Base-by-base conservation (phyloP, 2,888 invertebrate species). In the Melitaea athalia region DNA sequence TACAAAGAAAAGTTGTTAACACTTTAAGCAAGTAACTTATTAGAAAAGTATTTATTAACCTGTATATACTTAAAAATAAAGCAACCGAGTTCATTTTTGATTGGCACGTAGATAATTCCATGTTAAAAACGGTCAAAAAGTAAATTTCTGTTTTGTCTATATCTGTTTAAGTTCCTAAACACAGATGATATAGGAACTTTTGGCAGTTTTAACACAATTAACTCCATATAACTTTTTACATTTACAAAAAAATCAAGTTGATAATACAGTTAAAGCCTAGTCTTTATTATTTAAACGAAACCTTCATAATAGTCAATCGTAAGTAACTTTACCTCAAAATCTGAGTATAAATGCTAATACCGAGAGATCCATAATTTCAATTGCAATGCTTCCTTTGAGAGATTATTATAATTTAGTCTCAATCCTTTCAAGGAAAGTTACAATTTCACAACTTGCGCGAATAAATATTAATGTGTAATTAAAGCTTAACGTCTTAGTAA, bases 301-400 rank as follows among this genome's bases (percentile, higher is more conserved):
- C 52, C 80, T 82, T 82, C 85, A 83, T 80, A 82, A 80, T 78
- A 85, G n/a, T 49, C 8, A 85, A 87, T 86, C n/a, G 53, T 55
- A 31, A 89, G 87, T 87, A 87, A 89, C 87, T 90, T 86, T 82
- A 85, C 84, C 85, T 84, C 82, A 75, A 82, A 86, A 85, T 85
- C 85, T 84, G 89, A 89, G 89, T 91, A 88, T 89, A 89, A 91
- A 91, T 89, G 89, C 85, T 86, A 91, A 91, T 88, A 77, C 83
- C 78, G 80, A 77, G 86, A 87, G 86, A 91, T 89, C 89, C 87
- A 87, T 86, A 88, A 86, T 88, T 88, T 85, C 87, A 87, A 89
- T 88, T 83, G 85, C 79, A 75, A 73, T 70, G 81, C 83, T 86
- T 85, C 86, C 86, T 88, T 86, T 82, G 81, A 84, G 80, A 85